Evolutionary conservation across 2,888 invertebrate species (phyloP), one percentile per base, ranked within the genome.

Genomic region (Drosophila longiperda): DNA sequence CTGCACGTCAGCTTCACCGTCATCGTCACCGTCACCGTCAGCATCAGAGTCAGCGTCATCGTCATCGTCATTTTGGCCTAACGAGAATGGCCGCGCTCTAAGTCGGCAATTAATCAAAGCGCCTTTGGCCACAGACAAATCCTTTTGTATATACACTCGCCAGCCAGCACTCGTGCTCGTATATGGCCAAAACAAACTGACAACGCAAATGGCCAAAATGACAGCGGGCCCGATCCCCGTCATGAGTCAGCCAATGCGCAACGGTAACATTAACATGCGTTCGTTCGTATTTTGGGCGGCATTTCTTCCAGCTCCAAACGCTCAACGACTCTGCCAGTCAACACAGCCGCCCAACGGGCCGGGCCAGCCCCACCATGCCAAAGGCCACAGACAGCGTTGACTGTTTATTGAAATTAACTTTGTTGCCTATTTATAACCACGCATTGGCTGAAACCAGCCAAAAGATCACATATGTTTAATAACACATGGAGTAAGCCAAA

Each of bases 51-150:
- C 78, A 63, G 48, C 75, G 15, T 45, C 76, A 54, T 61, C 69
- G 36, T 49, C 78, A 72, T 62, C 66, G 59, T 81, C 72, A 72
- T 53, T 80, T 77, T 61, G 61, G 73, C 78, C 81, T 78, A 78
- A 78, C 78, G 78, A 78, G 78, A 78, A 78, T 75, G 79, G 57
- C 52, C 73, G 72, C 75, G 75, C 83, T 84, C 90, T 80, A 82
- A 90, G 89, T 89, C 87, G 90, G 87, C 87, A 87, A 87, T 87
- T 87, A 87, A 87, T 87, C 87, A 87, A 87, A 87, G 90, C 87
- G 81, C 88, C 87, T 82, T 82, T 71, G 88, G 86, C 81, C 83
- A 73, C 87, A 77, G 80, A 87, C 88, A 89, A 84, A 86, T 86
- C 89, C 86, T 86, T 85, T 85, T 80, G 85, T 84, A 64, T 38